Base-by-base conservation (phyloP, 2,888 invertebrate genomes). In the Xestia c-nigrum region DNA sequence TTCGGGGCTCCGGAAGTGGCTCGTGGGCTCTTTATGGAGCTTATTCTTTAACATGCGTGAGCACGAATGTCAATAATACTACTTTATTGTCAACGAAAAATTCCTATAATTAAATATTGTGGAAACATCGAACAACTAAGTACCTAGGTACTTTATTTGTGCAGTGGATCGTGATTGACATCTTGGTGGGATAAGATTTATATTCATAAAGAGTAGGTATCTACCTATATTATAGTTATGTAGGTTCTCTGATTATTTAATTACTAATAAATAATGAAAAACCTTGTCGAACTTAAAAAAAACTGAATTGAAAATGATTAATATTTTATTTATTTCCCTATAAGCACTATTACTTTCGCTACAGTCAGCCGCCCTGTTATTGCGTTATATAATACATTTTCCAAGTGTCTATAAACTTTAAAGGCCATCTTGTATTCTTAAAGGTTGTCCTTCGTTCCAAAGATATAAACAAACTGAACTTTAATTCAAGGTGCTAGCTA, bases 1-100 rank as follows among this genome's bases (percentile, higher is more conserved):
- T 96, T 94, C 90, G 91, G 93, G 92, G 92, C 92, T 94, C 90
- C 96, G 96, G 96, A 96, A 96, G 95, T 95, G 87, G 89, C 88
- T 86, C 89, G 88, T 85, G 88, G 74, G 85, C 90, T 90, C 87
- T 87, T 90, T 93, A 94, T 90, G 91, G 93, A 81, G 81, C 84
- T 88, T 76, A 89, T 91, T 90, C 88, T 93, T 93, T 95, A 91
- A 91, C 92, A 95, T 96, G 93, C 95, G 90, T 80, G 87, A 85
- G 76, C 89, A 83, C 86, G 85, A 91, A 91, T 91, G 94, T 92
- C 94, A 92, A 92, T 94, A 94, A 93, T 93, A 92, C 88, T 87
- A 86, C 65, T 78, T 65, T 74, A 76, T 78, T 81, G 78, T 61
- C 67, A 76, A 77, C 46, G 67, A 81, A 80, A 85, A 79, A 85